These are phyloP conservation scores for Epinephelus fuscoguttatus DNA, from an alignment of 2,113 vertebrate genomes.

Conservation along the genomic window DNA sequence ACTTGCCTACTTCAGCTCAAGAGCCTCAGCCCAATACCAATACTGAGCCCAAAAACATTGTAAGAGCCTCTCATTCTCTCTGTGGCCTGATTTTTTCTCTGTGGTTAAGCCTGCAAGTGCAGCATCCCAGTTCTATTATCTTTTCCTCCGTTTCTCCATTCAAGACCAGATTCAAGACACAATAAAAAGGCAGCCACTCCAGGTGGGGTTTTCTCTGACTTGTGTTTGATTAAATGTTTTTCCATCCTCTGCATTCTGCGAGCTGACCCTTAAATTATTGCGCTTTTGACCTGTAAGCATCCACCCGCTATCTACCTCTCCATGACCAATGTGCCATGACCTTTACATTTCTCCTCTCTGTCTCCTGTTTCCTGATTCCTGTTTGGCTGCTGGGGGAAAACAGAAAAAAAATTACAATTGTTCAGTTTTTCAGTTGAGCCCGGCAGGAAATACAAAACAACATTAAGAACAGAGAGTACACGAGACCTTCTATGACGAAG, in stretches of 20 bases:
- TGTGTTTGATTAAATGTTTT: conserved; percentile 42
- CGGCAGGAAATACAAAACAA: conserved; percentile 43
- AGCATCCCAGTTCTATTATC: conserved; percentile 45
- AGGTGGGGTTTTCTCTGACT: conserved; percentile 3
- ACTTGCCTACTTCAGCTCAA: conserved; percentile 70
- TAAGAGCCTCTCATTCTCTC: conserved; percentile 60
- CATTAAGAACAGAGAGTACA: conserved; percentile 3
- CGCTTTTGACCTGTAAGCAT: conserved; percentile 68
- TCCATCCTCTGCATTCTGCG: conserved; percentile 14
- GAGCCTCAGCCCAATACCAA: conserved; percentile 64
- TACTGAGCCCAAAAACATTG: conserved; percentile 58
- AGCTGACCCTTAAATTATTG: conserved; percentile 36
- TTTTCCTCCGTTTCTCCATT: conserved; percentile 20
- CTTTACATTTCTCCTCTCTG: conserved; percentile 55
- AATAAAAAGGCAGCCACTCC: conserved; percentile 23
- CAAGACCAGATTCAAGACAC: conserved; percentile 26
- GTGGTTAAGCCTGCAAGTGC: conserved; percentile 46
- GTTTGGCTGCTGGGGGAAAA: neutral
- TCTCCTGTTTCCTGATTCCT: conserved; percentile 48
- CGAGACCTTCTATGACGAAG: conserved; percentile 22
- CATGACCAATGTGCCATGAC: conserved; percentile 58
- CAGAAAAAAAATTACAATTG: neutral
- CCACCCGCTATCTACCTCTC: conserved; percentile 18
- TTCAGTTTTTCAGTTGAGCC: conserved; percentile 14
- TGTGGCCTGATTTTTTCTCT: conserved; percentile 46